Base-by-base conservation (phyloP, 2,888 invertebrate species). In the Acronicta psi region DNA sequence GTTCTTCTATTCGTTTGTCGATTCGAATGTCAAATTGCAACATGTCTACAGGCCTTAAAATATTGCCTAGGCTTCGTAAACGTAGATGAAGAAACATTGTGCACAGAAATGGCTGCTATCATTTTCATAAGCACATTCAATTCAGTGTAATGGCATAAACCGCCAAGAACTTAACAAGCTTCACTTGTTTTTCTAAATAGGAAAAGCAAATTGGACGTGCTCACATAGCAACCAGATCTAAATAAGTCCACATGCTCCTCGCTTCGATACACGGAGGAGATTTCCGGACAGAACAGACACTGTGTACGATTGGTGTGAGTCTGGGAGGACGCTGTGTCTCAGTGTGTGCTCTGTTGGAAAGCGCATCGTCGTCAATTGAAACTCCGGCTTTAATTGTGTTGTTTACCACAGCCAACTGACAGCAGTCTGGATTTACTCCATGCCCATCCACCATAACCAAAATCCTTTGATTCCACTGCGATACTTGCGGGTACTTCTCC, bases 321-420 rank as follows among this genome's bases (percentile, higher is more conserved):
- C 38, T 10, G 16, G 5, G 18, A 7, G 17, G 25, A 34, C 60
- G 54, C 72, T 17, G 64, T 65, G 53, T 53, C 57, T 31, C 36
- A 42, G 52, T 36, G 63, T 65, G 52, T 46, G 50, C 18, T 20
- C 40, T 51, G 77, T 49, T 83, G 79, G 76, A 83, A 81, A 73
- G 66, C 71, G 53, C 34, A 37, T 58, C 57, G 23, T 54, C 70
- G 77, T 78, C 84, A 86, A 85, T 86, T 85, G 82, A 79, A 78
- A 76, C 75, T 73, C 72, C 69, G 75, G 76, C 81, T 83, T 83
- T 89, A 89, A 88, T 89, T 84, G 85, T 83, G 79, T 88, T 89
- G 88, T 89, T 87, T 88, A 88, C 88, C 82, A 79, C 79, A 69
- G 66, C 72, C 59, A 58, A 72, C 78, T 81, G 78, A 82, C 82